phyloP scores from a whole-genome alignment of 2,888 invertebrate species.

The Pseudolycoriella hygida region DNA sequence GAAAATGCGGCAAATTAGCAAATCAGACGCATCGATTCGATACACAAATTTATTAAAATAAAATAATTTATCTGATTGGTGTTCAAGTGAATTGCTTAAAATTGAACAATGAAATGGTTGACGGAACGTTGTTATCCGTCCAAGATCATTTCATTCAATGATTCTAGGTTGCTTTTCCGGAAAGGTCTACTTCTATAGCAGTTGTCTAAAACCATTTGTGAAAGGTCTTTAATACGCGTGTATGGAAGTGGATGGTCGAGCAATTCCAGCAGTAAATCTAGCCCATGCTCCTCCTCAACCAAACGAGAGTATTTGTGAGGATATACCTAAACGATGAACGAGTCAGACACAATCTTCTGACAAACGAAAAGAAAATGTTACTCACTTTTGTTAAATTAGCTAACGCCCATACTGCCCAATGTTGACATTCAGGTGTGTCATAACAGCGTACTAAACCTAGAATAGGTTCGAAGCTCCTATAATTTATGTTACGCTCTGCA shows the following conservation, averaged over 20 bases:
- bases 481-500: conserved; percentile 79
- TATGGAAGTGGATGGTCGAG: conserved; percentile 44
- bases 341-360: too few species aligned
- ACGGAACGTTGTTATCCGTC: conserved; percentile 18
- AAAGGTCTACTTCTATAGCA: conserved; percentile 25
- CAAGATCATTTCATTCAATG: conserved; percentile 18
- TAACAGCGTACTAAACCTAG: conserved; percentile 62
- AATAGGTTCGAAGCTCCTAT: conserved; percentile 90
- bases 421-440: conserved; percentile 81
- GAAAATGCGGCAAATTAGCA: too few species aligned
- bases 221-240: conserved; percentile 46
- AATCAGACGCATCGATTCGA: conserved; percentile 2
- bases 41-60: neutral
- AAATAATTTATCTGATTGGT: too few species aligned
- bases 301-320: conserved; percentile 51
- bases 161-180: conserved; percentile 9
- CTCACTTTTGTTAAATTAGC: conserved; percentile 69
- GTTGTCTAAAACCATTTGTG: conserved; percentile 46
- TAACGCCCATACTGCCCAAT: conserved; percentile 96
- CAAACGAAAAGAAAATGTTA: conserved; percentile 2
- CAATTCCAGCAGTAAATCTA: conserved; percentile 49
- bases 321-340: conserved; percentile 46
- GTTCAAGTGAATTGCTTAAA: too few species aligned
- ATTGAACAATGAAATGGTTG: too few species aligned
- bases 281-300: conserved; percentile 72